These are phyloP conservation scores for Pharmacophagus antenor DNA, from an alignment of 2,888 invertebrate species.

Conservation along the genomic window DNA sequence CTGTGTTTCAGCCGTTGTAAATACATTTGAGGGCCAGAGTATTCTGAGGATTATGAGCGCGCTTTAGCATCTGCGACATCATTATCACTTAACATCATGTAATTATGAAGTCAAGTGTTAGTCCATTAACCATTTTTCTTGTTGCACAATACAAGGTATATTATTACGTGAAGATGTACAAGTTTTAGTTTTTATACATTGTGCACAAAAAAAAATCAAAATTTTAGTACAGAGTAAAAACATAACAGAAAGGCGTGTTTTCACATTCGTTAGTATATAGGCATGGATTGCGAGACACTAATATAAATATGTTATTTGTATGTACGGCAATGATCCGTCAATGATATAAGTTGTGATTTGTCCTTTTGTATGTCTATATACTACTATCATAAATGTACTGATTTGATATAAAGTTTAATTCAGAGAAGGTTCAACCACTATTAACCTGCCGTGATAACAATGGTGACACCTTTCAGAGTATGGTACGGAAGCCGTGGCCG, in stretches of 20 bases:
- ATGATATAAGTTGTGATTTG: too few species aligned
- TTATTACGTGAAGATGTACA: too few species aligned
- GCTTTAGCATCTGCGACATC: neutral
- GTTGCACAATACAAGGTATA: too few species aligned
- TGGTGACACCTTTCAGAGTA: conserved; percentile 70
- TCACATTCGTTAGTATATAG: neutral
- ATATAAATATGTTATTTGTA: too few species aligned
- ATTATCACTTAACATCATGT: neutral
- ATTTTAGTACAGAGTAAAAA: too few species aligned
- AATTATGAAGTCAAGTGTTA: neutral
- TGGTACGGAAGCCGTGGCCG: conserved; percentile 87
- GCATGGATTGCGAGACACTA: too few species aligned
- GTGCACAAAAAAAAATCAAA: too few species aligned
- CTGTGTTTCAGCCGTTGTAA: neutral
- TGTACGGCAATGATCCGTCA: too few species aligned
- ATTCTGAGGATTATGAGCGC: neutral
- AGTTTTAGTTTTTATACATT: too few species aligned
- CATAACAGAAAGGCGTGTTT: neutral
- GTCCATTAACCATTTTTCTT: too few species aligned
- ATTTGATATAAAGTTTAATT: neutral
- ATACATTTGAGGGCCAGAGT: neutral
- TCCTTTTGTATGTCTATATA: too few species aligned
- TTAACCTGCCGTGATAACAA: conserved; percentile 2
- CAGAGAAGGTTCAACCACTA: conserved; percentile 21
- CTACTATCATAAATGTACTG: too few species aligned